Percentiles rank a stretch among this genome's conserved stretches.
These are phyloP conservation scores for Rattus rattus DNA, from an alignment of 2,113 vertebrate species.

Conservation along the genomic window DNA sequence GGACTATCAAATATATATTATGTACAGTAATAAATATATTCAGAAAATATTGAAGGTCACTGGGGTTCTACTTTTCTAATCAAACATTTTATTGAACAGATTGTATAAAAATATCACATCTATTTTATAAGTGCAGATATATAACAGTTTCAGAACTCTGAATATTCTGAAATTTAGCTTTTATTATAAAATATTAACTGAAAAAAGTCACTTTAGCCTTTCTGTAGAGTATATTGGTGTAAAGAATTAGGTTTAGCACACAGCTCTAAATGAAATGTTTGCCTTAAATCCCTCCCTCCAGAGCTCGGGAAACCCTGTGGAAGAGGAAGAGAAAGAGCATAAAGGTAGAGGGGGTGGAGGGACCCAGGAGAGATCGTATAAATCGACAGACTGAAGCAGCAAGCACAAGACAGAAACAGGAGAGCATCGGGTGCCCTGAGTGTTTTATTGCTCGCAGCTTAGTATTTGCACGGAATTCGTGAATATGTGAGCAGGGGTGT, in stretches of 20 bases:
- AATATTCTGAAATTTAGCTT: background rate
- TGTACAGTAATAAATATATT: background rate
- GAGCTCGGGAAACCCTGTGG: background rate
- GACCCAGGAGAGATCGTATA: too few relatives aligned
- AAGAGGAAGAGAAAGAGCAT: background rate
- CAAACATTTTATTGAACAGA: background rate
- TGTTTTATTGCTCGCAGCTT: too few relatives aligned
- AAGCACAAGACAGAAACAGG: background rate
- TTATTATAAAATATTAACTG: background rate
- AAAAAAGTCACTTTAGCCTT: background rate
- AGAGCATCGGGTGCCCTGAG: too few relatives aligned
- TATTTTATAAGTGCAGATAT: background rate
- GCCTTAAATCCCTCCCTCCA: background rate
- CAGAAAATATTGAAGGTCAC: background rate
- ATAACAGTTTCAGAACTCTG: background rate
- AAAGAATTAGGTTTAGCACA: background rate
- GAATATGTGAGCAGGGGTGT: background rate
- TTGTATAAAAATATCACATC: background rate
- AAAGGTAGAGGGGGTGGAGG: too few relatives aligned
- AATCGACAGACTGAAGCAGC: background rate
- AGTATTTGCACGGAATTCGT: background rate
- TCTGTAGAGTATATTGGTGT: background rate
- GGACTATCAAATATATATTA: background rate
- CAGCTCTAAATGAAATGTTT: background rate
- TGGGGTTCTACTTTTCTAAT: background rate